Conservation (phyloP, 2,113 vertebrate genomes). For the Tympanuchus pallidicinctus region DNA sequence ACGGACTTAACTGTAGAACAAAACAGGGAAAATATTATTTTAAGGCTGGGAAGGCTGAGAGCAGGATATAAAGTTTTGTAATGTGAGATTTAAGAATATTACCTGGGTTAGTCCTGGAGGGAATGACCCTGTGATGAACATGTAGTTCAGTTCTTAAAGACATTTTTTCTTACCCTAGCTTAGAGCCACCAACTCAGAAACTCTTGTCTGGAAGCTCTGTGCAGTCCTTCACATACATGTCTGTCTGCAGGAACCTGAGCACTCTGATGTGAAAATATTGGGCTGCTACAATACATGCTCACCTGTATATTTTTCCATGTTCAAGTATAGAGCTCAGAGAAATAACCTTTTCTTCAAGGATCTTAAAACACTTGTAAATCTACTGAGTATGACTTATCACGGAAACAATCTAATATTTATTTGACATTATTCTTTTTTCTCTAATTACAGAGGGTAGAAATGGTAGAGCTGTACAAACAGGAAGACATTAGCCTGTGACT, state of each 20-base stretch:
- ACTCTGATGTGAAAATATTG: background rate
- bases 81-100: background rate
- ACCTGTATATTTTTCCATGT: background rate
- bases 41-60: background rate
- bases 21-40: background rate
- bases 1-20: background rate
- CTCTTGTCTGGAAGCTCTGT: background rate
- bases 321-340: background rate
- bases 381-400: background rate
- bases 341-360: background rate
- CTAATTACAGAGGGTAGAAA: conserved; percentile 8
- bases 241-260: background rate
- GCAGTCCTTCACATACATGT: background rate
- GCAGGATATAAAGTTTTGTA: background rate
- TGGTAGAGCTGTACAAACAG: background rate
- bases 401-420: background rate
- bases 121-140: background rate
- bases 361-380: background rate
- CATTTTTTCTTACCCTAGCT: background rate
- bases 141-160: background rate
- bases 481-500: conserved; percentile 26
- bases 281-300: background rate
- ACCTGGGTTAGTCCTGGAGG: background rate
- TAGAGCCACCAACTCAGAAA: background rate
- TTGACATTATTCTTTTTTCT: background rate